A percentile compares a stretch with the other conserved stretches of the same genome.
Evolutionary conservation across 1,140 invertebrate species (phyloP).

Genomic region (Leptestheria dahalacensis): DNA sequence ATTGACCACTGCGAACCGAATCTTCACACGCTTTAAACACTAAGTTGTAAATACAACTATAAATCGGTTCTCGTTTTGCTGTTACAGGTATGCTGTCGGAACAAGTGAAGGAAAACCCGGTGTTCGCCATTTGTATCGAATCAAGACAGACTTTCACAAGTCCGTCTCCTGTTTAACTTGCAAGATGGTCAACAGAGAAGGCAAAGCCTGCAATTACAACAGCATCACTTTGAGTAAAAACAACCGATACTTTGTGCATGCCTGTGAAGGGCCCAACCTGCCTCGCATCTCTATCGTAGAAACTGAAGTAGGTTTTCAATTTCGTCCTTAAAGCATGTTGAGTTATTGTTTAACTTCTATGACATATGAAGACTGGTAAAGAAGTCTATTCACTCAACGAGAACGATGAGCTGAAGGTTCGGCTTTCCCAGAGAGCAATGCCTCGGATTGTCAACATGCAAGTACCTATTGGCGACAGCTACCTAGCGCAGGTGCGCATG

Average conservation of each 20-base stretch:
- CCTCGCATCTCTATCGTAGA: constrained; percentile 25
- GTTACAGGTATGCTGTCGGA: constrained; percentile 31
- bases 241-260: constrained; percentile 47
- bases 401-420: constrained; percentile 27
- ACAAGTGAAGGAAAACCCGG: constrained; percentile 27
- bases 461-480: constrained; percentile 46
- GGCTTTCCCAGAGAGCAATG: constrained; percentile 39
- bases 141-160: constrained; percentile 26
- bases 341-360: no score
- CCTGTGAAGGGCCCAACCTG: constrained; percentile 52
- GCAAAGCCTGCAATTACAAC: constrained; percentile 40
- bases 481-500: constrained; percentile 53
- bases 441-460: constrained; percentile 46
- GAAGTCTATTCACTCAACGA: constrained; percentile 19
- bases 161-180: constrained; percentile 26
- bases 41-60: background rate
- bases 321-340: background rate
- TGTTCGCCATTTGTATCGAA: constrained; percentile 27
- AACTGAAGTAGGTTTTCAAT: background rate
- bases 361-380: background rate
- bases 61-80: background rate
- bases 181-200: constrained; percentile 21
- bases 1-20: no score
- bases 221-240: constrained; percentile 47
- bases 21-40: no score